Evolutionary conservation across 2,888 invertebrate genomes (phyloP).

Genomic region (Pachydiplax longipennis): DNA sequence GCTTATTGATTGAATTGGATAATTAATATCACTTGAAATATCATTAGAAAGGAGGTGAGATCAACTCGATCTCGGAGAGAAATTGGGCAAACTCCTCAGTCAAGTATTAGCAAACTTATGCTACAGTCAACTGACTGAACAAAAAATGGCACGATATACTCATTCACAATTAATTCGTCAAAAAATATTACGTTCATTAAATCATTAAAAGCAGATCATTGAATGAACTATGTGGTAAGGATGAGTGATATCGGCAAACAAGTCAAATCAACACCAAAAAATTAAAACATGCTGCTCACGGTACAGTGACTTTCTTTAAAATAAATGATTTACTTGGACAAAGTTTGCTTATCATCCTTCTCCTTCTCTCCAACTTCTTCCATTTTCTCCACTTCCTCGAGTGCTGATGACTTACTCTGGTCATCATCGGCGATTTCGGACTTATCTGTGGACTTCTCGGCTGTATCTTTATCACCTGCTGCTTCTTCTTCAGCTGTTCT

Average conservation of each 20-base stretch:
- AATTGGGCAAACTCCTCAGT: not conserved
- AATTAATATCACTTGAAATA: not conserved
- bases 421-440: not conserved
- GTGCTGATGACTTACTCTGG: not conserved
- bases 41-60: not conserved
- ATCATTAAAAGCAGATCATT: not conserved
- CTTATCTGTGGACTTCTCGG: not conserved
- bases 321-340: not conserved
- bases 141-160: not conserved
- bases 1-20: not conserved
- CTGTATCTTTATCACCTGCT: not conserved
- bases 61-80: not conserved
- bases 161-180: not conserved
- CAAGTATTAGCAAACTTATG: not conserved
- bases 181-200: not conserved
- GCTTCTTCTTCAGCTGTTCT: not conserved
- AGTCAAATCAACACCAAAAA: not conserved
- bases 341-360: not conserved
- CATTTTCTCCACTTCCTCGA: not conserved
- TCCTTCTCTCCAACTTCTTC: not conserved
- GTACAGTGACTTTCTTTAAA: not conserved
- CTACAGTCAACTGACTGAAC: not conserved
- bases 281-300: not conserved
- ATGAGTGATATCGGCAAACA: constrained; percentile 3
- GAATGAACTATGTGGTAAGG: not conserved